These are phyloP conservation scores for Drosophila pseudoananassae DNA, from an alignment of 1,140 invertebrate genomes.

Conservation along the genomic window DNA sequence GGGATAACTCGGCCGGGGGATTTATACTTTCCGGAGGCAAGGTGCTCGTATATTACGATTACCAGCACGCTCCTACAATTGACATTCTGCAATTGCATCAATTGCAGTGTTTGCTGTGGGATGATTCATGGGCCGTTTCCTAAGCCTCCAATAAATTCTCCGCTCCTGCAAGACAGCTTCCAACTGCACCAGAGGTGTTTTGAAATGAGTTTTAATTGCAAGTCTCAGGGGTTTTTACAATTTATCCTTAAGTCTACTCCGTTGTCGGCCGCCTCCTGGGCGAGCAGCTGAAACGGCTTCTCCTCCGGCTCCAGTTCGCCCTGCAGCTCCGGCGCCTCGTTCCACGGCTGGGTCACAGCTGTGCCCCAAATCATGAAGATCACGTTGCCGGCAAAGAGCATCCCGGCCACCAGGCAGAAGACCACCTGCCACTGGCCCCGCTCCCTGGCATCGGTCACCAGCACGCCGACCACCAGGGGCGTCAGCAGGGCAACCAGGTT, in stretches of 20 bases:
- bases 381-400: conserved; percentile 89
- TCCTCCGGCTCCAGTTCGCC: conserved; percentile 31
- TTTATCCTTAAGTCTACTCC: conserved; percentile 33
- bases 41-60: conserved; percentile 25
- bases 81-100: conserved; percentile 34
- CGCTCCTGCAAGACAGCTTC: neutral
- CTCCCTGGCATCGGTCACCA: conserved; percentile 87
- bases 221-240: conserved; percentile 35
- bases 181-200: neutral
- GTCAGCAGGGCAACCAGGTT: conserved; percentile 89
- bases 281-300: conserved; percentile 40
- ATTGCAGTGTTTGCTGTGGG: conserved; percentile 6
- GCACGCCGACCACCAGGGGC: conserved; percentile 87
- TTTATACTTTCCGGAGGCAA: conserved; percentile 14
- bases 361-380: conserved; percentile 89
- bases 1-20: conserved; percentile 1
- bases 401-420: conserved; percentile 89
- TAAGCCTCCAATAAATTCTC: conserved; percentile 5
- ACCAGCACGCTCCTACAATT: conserved; percentile 24
- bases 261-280: conserved; percentile 36
- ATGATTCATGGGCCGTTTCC: conserved; percentile 18
- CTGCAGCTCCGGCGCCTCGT: conserved; percentile 73
- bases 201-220: neutral
- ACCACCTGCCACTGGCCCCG: conserved; percentile 89
- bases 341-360: conserved; percentile 87